Conservation (phyloP, 2,888 invertebrate species). For the Apodemia duryi region DNA sequence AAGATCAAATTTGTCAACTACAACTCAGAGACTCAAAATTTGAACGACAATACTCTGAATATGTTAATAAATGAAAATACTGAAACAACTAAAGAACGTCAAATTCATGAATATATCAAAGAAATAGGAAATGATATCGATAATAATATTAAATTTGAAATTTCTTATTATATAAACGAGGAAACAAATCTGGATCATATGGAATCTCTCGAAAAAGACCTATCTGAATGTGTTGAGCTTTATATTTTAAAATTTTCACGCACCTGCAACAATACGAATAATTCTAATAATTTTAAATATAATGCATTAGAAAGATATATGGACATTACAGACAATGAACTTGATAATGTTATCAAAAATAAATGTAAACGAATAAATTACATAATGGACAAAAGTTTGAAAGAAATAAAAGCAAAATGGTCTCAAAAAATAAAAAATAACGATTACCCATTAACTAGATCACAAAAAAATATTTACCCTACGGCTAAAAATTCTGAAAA, state of each 20-base stretch:
- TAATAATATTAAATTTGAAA: neutral
- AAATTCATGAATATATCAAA: neutral
- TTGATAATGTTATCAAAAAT: constrained; percentile 31
- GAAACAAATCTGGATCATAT: constrained; percentile 1
- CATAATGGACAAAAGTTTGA: constrained; percentile 36
- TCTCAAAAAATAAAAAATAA: neutral
- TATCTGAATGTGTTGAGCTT: constrained; percentile 39
- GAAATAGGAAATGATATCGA: neutral
- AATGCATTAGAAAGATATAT: constrained; percentile 27
- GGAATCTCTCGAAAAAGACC: constrained; percentile 13
- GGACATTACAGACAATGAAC: constrained; percentile 1
- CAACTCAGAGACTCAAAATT: neutral
- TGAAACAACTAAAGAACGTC: neutral
- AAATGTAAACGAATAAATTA: constrained; percentile 34
- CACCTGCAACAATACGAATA: constrained; percentile 29
- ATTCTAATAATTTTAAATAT: constrained; percentile 27
- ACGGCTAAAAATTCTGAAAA: too few relatives aligned
- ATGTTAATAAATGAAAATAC: neutral
- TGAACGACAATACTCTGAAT: neutral
- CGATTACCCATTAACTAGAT: neutral
- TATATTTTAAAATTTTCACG: constrained; percentile 37
- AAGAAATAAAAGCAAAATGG: constrained; percentile 32
- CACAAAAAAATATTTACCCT: neutral
- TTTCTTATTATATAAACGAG: neutral
- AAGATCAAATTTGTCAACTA: neutral